phyloP scores from a whole-genome alignment of 2,113 vertebrate genomes.

The Xiphorhynchus elegans region DNA sequence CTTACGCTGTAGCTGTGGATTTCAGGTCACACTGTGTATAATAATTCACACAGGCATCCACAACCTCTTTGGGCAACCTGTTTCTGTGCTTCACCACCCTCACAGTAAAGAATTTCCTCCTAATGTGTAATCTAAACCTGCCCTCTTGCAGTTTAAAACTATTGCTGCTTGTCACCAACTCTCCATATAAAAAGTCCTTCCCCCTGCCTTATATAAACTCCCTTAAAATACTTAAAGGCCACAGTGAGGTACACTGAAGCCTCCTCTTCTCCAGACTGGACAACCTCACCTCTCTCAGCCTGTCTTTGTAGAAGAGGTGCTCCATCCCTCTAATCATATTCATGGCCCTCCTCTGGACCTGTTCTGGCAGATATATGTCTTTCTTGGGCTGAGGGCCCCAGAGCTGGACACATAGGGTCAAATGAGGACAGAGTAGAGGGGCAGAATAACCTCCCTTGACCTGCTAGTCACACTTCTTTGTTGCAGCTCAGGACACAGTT shows the following conservation, averaged over 20 bases:
- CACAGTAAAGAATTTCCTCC: neutral
- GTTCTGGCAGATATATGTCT: neutral
- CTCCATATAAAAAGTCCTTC: neutral
- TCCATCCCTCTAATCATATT: neutral
- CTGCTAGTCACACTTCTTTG: neutral
- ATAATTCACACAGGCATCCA: neutral
- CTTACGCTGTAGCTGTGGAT: neutral
- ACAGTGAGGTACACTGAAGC: neutral
- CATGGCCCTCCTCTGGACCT: neutral
- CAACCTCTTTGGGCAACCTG: neutral
- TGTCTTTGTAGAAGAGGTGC: neutral
- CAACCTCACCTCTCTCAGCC: neutral
- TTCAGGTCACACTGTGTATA: neutral
- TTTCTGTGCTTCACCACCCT: neutral
- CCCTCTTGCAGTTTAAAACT: neutral
- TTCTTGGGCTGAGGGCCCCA: neutral
- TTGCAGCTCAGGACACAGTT: neutral
- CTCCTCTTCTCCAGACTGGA: neutral
- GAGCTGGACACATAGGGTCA: neutral
- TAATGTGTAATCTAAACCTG: neutral
- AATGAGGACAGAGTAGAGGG: neutral
- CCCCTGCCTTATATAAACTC: neutral
- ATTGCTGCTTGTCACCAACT: neutral
- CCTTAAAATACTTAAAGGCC: neutral
- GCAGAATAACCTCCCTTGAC: neutral